These are phyloP conservation scores for Endomychus coccineus DNA, from an alignment of 2,888 invertebrate species.

Conservation along the genomic window DNA sequence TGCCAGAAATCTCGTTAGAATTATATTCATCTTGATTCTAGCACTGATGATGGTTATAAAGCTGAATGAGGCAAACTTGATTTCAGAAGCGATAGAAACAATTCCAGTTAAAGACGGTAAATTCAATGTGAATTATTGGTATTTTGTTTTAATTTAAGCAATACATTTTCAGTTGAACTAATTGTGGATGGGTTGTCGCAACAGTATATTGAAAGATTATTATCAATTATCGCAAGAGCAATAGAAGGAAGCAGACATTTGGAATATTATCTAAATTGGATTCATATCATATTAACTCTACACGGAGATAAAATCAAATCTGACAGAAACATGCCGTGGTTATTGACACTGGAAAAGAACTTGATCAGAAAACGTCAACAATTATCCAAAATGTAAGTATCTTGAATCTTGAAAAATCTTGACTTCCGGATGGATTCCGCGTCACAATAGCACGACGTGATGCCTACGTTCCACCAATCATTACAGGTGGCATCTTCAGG, in stretches of 20 bases:
- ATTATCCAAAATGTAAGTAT: conserved; percentile 72
- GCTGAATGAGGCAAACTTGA: conserved; percentile 70
- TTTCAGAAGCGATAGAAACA: conserved; percentile 73
- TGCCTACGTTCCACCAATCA: no score
- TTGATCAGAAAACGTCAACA: conserved; percentile 72
- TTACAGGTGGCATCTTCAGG: no score
- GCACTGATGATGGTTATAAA: conserved; percentile 82
- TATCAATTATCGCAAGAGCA: conserved; percentile 62
- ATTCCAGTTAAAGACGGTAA: conserved; percentile 71
- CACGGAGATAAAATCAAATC: conserved; percentile 52
- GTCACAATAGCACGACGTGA: no score
- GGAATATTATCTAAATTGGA: conserved; percentile 84
- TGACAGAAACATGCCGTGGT: conserved; percentile 53
- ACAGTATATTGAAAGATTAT: conserved; percentile 65
- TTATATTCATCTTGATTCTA: conserved; percentile 28
- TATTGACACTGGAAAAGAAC: conserved; percentile 71
- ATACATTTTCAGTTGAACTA: conserved; percentile 65
- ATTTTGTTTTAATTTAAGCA: conserved; percentile 18
- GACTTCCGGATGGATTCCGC: no score
- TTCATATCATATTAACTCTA: conserved; percentile 56
- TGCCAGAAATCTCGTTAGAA: no score
- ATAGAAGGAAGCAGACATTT: conserved; percentile 75
- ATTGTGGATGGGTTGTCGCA: conserved; percentile 63
- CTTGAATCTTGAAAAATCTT: conserved; percentile 8
- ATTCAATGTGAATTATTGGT: conserved; percentile 30